Evolutionary conservation across 1,140 invertebrate genomes (phyloP).

Genomic region (Eupristina koningsbergeri): DNA sequence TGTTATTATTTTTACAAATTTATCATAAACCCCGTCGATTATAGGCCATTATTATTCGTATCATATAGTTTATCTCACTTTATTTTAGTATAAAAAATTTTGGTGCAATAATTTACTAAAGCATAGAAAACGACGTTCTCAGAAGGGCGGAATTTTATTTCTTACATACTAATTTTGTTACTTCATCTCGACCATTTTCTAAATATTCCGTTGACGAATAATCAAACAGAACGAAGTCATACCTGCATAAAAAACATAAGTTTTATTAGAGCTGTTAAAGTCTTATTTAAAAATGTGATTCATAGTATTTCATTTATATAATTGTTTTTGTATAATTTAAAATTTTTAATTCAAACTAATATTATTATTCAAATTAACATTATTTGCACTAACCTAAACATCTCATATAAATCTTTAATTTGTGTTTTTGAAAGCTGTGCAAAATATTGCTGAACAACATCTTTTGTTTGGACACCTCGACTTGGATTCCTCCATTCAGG

Average conservation of each 20-base stretch:
- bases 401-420: conserved; percentile 83
- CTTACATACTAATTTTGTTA: conserved; percentile 66
- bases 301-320: neutral
- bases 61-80: neutral
- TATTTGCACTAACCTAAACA: conserved; percentile 78
- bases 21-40: neutral
- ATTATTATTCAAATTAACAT: neutral
- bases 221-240: conserved; percentile 89
- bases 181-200: conserved; percentile 76
- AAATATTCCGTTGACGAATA: conserved; percentile 84
- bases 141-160: conserved; percentile 56
- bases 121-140: conserved; percentile 20
- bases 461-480: conserved; percentile 80
- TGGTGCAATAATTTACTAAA: neutral
- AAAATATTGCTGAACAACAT: conserved; percentile 83
- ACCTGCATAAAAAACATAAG: too few relatives aligned
- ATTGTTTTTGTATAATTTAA: too few relatives aligned
- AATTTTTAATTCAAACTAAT: too few relatives aligned
- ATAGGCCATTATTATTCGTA: neutral
- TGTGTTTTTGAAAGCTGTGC: conserved; percentile 83
- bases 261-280: too few relatives aligned
- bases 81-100: conserved; percentile 18
- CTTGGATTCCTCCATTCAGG: conserved; percentile 88
- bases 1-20: conserved; percentile 7
- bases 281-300: too few relatives aligned